Evolutionary conservation across 1,140 invertebrate genomes (phyloP), one percentile per base, ranked within the genome.

Genomic region (Notospermus geniculatus): DNA sequence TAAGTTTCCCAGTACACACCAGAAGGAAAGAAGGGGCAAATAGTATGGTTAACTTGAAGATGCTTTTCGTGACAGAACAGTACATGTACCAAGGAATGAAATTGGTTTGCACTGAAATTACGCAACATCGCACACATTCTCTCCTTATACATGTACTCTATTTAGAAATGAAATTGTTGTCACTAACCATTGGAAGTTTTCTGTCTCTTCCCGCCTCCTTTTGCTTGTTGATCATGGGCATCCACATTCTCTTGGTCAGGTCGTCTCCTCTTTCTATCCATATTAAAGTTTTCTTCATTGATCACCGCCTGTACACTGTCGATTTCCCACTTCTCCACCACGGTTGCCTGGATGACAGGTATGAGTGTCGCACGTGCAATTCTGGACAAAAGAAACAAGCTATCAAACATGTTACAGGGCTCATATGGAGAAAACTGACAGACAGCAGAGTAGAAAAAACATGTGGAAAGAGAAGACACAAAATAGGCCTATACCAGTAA

Each of bases 261-360:
- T 36, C 32, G 32, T 36, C 32, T 36, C 32, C 56, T 57, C 25
- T 43, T 23, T 32, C 11, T 57, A 17, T 5, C 28, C 17, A 19
- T 27, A n/a, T 13, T 0, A 17, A 9, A 15, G 13, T 5, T 22
- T 2, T 57, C 56, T 36, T 57, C 56, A 2, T 57, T 19, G 9
- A 57, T 25, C 9, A 57, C 32, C n/a, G 30, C 56, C 56, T 17
- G 32, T 4, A 57, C 28, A 22, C 32, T 23, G n/a, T 36, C 22
- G 2, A 57, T 36, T n/a, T 57, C 56, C 56, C 56, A 57, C 19
- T 57, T 43, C 56, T 57, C 56, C 19, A 57, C 41, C 19, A 25
- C 27, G 19, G 41, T 36, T n/a, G 30, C 32, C 32, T 36, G 39
- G n/a, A 57, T 19, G 11, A 43, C 41, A 27, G 28, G 56, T 17